Evolutionary conservation across 2,797 vertebrate species (phyloP).

Genomic region (Rhyacichthys aspro): DNA sequence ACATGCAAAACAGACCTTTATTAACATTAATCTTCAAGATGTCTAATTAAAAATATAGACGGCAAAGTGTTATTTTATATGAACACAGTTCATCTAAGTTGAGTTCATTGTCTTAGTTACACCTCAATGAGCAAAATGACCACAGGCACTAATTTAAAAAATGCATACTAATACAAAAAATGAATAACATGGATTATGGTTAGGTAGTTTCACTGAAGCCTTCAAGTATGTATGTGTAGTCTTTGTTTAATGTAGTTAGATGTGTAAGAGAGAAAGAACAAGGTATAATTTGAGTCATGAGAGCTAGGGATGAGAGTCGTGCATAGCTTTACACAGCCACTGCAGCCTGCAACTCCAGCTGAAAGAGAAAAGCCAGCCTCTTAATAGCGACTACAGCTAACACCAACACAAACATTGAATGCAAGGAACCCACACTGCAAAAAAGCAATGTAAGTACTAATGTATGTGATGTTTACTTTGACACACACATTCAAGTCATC

Average conservation of each 20-base stretch:
- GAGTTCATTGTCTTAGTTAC: conserved; percentile 11
- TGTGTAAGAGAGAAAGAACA: conserved; percentile 52
- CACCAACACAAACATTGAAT: conserved; percentile 30
- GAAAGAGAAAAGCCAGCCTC: conserved; percentile 71
- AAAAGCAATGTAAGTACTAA: conserved; percentile 60
- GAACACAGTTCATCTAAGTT: too few relatives aligned
- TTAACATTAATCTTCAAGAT: conserved; percentile 2
- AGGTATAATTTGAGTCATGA: conserved; percentile 47
- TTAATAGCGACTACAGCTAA: conserved; percentile 51
- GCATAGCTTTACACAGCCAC: conserved; percentile 71
- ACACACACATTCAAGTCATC: conserved; percentile 55
- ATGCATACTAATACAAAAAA: conserved; percentile 23
- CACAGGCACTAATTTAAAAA: background rate
- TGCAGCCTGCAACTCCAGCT: conserved; percentile 72
- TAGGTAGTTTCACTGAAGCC: conserved; percentile 30
- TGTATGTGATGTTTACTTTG: conserved; percentile 44
- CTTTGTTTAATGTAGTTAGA: conserved; percentile 48
- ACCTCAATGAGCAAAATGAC: background rate
- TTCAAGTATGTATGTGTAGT: conserved; percentile 32
- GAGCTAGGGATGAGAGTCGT: conserved; percentile 58
- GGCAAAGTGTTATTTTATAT: too few relatives aligned
- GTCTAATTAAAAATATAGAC: too few relatives aligned
- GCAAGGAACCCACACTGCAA: conserved; percentile 47
- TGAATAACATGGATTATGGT: conserved; percentile 12
- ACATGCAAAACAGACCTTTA: conserved; percentile 2